Evolutionary conservation across 1,140 invertebrate species (phyloP).

Genomic region (Conopomorpha cramerella): DNA sequence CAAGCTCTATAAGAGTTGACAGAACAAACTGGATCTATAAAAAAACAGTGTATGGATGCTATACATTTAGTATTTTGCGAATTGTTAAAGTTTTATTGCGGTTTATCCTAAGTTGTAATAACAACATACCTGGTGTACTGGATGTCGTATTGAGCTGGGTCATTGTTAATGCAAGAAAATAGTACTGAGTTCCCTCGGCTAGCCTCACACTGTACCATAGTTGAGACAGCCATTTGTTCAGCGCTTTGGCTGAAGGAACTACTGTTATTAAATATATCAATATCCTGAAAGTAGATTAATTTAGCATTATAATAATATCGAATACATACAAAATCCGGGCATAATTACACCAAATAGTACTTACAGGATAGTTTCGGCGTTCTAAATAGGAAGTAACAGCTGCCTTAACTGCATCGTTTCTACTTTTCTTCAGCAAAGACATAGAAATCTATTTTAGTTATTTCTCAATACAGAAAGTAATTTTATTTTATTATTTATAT

Average conservation of each 20-base stretch:
- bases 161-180: slow-evolving; percentile 63
- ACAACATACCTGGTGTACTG: slow-evolving; percentile 61
- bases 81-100: too few species aligned
- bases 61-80: too few species aligned
- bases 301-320: slow-evolving; percentile 2
- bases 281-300: slow-evolving; percentile 53
- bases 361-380: slow-evolving; percentile 54
- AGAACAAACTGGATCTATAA: too few species aligned
- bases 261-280: slow-evolving; percentile 40
- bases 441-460: slow-evolving; percentile 6
- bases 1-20: too few species aligned
- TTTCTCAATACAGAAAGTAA: too few species aligned
- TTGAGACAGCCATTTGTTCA: slow-evolving; percentile 56
- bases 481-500: neutral
- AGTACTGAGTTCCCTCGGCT: slow-evolving; percentile 54
- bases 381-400: slow-evolving; percentile 58
- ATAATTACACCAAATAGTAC: slow-evolving; percentile 7
- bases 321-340: neutral
- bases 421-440: slow-evolving; percentile 47
- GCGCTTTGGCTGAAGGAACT: slow-evolving; percentile 45
- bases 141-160: slow-evolving; percentile 61
- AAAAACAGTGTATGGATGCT: too few species aligned
- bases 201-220: slow-evolving; percentile 53
- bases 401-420: slow-evolving; percentile 55
- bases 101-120: too few species aligned